A percentile compares a stretch with the other conserved stretches of the same genome.
These are phyloP conservation scores for Morus bassanus DNA, from an alignment of 2,797 vertebrate species.

Conservation along the genomic window DNA sequence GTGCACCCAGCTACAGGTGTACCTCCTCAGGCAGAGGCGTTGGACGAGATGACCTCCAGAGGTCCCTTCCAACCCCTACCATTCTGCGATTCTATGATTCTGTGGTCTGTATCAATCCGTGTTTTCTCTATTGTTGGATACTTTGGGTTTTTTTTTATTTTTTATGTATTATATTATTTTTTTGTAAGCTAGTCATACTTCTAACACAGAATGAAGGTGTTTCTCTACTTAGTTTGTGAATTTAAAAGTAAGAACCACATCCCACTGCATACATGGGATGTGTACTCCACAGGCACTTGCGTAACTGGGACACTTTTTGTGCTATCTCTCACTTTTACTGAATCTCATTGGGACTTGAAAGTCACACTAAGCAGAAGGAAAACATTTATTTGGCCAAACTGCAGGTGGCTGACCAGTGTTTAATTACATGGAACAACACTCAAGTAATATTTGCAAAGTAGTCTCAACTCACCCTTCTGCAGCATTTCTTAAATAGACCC, in stretches of 20 bases:
- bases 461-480: not conserved
- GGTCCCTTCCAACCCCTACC: too few species aligned
- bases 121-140: not conserved
- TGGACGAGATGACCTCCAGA: too few species aligned
- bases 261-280: not conserved
- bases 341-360: not conserved
- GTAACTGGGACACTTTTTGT: not conserved
- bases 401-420: not conserved
- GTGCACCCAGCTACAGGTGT: too few species aligned
- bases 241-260: not conserved
- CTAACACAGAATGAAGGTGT: not conserved
- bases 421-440: not conserved
- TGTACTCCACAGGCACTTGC: not conserved
- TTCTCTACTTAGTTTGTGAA: not conserved
- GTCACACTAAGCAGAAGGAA: not conserved
- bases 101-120: not conserved
- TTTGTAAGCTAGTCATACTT: not conserved
- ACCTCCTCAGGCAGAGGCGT: too few species aligned
- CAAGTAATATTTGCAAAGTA: not conserved
- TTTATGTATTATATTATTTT: not conserved
- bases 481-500: not conserved
- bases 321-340: not conserved
- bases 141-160: not conserved
- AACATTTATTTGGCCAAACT: not conserved
- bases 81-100: too few species aligned